phyloP scores from a whole-genome alignment of 2,888 invertebrate genomes.

The Cryptus viduatorius region DNA sequence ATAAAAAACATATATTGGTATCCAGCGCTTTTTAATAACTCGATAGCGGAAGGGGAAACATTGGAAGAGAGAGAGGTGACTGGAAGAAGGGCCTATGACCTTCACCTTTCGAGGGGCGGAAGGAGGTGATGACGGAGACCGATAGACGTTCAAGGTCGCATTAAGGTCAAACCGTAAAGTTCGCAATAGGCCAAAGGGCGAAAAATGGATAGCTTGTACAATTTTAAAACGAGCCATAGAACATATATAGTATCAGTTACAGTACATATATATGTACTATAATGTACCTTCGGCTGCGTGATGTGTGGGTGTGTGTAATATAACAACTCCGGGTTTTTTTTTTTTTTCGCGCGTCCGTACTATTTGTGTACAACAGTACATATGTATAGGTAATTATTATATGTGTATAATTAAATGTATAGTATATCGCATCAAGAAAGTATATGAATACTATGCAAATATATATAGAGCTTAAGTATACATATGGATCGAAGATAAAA shows the following conservation, averaged over 20 bases:
- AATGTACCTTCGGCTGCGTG: slow-evolving; percentile 23
- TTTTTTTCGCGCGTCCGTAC: slow-evolving; percentile 23
- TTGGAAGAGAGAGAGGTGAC: background rate
- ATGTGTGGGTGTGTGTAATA: slow-evolving; percentile 12
- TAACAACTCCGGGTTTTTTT: slow-evolving; percentile 6
- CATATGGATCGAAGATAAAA: slow-evolving; percentile 77
- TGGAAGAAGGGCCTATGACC: slow-evolving; percentile 49
- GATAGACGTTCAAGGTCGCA: slow-evolving; percentile 63
- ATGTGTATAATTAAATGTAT: slow-evolving; percentile 56
- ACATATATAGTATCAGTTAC: slow-evolving; percentile 17
- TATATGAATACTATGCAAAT: slow-evolving; percentile 79
- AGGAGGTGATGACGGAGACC: slow-evolving; percentile 47
- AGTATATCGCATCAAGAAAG: slow-evolving; percentile 74
- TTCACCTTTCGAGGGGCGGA: slow-evolving; percentile 54
- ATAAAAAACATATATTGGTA: background rate
- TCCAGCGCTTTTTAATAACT: too few relatives aligned
- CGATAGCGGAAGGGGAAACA: background rate
- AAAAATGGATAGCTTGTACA: slow-evolving; percentile 34
- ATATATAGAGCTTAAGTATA: slow-evolving; percentile 76
- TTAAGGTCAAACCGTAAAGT: slow-evolving; percentile 62
- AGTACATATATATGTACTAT: slow-evolving; percentile 27
- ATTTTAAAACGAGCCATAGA: slow-evolving; percentile 23
- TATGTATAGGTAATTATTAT: slow-evolving; percentile 56
- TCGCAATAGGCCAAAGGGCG: slow-evolving; percentile 68
- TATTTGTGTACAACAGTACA: slow-evolving; percentile 40